Percentiles rank a stretch among this genome's conserved stretches.
phyloP scores from a whole-genome alignment of 2,797 vertebrate species.

The Artibeus lituratus region DNA sequence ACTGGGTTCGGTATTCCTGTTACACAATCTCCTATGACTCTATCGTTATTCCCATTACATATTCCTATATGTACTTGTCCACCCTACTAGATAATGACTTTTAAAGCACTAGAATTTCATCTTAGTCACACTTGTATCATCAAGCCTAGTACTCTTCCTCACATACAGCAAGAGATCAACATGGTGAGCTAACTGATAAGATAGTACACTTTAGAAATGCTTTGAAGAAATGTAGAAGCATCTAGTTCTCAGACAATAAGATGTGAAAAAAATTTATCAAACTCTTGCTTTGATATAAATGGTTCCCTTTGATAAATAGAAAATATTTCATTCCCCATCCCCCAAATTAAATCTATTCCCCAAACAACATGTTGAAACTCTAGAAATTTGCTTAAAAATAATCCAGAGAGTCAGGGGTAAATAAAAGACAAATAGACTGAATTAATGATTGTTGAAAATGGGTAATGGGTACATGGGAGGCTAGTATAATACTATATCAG shows the following conservation, averaged over 20 bases:
- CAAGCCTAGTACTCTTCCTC: background rate
- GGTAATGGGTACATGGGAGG: background rate
- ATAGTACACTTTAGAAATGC: background rate
- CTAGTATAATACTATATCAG: background rate
- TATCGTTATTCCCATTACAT: background rate
- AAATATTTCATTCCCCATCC: background rate
- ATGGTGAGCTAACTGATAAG: background rate
- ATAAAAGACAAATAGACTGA: background rate
- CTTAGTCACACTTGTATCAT: background rate
- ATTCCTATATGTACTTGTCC: background rate
- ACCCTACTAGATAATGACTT: background rate
- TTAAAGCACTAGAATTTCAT: background rate
- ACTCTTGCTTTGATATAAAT: background rate
- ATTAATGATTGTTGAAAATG: background rate
- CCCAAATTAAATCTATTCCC: background rate
- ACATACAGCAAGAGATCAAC: background rate
- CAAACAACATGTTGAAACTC: background rate
- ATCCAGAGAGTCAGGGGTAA: background rate
- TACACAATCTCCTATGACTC: background rate
- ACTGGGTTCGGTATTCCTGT: background rate
- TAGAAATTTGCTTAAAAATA: background rate
- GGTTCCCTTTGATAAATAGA: background rate
- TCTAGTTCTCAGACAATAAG: background rate
- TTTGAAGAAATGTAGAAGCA: background rate
- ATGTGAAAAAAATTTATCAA: background rate